Evolutionary conservation across 2,888 invertebrate species (phyloP).

Genomic region (Leucophenga montana): DNA sequence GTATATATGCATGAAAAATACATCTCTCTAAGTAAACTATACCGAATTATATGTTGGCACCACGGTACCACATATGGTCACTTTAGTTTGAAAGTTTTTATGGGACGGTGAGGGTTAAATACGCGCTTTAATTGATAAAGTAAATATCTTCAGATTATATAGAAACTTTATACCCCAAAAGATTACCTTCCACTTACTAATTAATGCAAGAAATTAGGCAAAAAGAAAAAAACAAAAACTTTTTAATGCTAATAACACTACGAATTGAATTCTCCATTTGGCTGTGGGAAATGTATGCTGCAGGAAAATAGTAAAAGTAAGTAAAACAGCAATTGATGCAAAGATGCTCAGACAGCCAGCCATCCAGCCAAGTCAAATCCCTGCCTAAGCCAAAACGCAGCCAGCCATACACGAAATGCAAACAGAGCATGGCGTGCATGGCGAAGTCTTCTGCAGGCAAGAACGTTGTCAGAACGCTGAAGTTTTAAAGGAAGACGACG

Average conservation of each 20-base stretch:
- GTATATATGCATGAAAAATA: too few species aligned
- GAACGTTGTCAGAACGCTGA: too few species aligned
- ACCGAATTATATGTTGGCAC: too few species aligned
- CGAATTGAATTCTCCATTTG: conserved; percentile 8
- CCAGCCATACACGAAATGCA: conserved; percentile 31
- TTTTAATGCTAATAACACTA: conserved; percentile 19
- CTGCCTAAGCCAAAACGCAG: conserved; percentile 48
- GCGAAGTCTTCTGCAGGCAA: background rate
- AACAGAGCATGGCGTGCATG: background rate
- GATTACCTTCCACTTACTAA: conserved; percentile 45
- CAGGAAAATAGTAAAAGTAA: background rate
- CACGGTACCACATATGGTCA: too few species aligned
- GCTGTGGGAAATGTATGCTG: too few species aligned
- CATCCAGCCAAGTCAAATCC: conserved; percentile 1
- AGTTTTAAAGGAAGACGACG: background rate
- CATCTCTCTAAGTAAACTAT: too few species aligned
- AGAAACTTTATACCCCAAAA: background rate
- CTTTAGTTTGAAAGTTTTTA: too few species aligned
- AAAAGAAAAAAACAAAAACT: conserved; percentile 40
- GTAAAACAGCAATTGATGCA: background rate
- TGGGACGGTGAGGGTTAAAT: too few species aligned
- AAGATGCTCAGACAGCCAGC: background rate
- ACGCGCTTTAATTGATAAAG: too few species aligned
- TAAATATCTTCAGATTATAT: too few species aligned
- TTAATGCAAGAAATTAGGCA: conserved; percentile 65